Percentiles rank a stretch among this genome's conserved stretches.
Conservation (phyloP, 2,888 invertebrate genomes). For the Lasioglossum vierecki region DNA sequence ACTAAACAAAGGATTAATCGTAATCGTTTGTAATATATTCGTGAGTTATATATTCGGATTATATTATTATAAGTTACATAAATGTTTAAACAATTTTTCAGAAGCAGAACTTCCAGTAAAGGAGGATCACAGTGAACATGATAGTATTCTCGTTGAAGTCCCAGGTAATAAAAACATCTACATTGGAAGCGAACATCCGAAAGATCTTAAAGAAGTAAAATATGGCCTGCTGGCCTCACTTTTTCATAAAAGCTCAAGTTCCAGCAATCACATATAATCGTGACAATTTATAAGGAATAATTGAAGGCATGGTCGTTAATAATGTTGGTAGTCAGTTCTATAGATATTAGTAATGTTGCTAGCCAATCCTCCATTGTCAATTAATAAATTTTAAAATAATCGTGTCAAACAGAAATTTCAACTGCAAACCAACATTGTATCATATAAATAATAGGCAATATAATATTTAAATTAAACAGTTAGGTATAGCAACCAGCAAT, state of each 20-base stretch:
- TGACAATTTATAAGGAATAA: neutral
- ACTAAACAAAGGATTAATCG: neutral
- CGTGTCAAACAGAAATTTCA: no score
- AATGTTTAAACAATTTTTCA: slow-evolving; percentile 26
- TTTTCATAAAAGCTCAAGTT: slow-evolving; percentile 23
- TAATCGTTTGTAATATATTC: neutral
- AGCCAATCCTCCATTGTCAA: neutral
- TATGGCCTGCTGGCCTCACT: slow-evolving; percentile 10
- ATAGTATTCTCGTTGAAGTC: slow-evolving; percentile 45
- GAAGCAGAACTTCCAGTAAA: slow-evolving; percentile 26
- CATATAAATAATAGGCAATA: no score
- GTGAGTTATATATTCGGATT: no score
- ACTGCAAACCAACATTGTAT: neutral
- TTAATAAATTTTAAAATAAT: neutral
- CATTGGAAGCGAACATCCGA: slow-evolving; percentile 29
- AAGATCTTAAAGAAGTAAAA: slow-evolving; percentile 1
- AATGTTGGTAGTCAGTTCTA: neutral
- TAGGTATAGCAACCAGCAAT: neutral
- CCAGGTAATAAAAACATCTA: slow-evolving; percentile 46
- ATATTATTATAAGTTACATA: neutral
- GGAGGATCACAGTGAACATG: slow-evolving; percentile 19
- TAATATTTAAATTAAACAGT: no score
- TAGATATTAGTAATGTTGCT: neutral
- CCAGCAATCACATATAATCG: slow-evolving; percentile 6
- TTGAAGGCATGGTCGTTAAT: neutral